Evolutionary conservation across 2,113 vertebrate genomes (phyloP).

Genomic region (Zonotrichia leucophrys): DNA sequence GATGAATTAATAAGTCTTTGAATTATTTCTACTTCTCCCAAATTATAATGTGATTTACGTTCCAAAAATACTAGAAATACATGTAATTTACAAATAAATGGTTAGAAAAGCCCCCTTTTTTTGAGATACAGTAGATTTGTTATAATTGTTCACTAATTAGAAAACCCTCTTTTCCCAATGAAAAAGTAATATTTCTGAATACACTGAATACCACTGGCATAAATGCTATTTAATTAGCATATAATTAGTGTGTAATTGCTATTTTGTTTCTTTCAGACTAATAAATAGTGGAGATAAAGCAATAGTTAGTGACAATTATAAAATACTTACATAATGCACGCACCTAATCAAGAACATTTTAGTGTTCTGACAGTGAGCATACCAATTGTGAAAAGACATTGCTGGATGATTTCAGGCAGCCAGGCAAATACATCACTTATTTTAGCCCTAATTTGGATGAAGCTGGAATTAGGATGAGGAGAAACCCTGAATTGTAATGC

Average conservation of each 20-base stretch:
- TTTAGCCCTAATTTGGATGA: background rate
- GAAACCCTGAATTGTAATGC: background rate
- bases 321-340: background rate
- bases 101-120: background rate
- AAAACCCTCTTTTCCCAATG: background rate
- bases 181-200: constrained; percentile 15
- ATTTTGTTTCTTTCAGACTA: constrained; percentile 23
- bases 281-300: constrained; percentile 9
- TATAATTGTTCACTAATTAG: background rate
- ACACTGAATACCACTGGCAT: background rate
- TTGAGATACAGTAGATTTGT: background rate
- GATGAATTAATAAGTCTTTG: background rate
- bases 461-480: background rate
- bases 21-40: background rate
- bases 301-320: constrained; percentile 19
- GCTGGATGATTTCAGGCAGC: background rate
- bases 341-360: constrained; percentile 2
- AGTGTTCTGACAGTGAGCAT: background rate
- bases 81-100: background rate
- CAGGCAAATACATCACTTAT: background rate
- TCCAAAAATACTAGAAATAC: background rate
- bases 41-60: background rate
- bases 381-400: background rate
- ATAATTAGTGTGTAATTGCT: background rate
- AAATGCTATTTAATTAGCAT: constrained; percentile 13